Base-by-base conservation (phyloP, 2,888 invertebrate genomes). In the Trissolcus brochymenae region DNA sequence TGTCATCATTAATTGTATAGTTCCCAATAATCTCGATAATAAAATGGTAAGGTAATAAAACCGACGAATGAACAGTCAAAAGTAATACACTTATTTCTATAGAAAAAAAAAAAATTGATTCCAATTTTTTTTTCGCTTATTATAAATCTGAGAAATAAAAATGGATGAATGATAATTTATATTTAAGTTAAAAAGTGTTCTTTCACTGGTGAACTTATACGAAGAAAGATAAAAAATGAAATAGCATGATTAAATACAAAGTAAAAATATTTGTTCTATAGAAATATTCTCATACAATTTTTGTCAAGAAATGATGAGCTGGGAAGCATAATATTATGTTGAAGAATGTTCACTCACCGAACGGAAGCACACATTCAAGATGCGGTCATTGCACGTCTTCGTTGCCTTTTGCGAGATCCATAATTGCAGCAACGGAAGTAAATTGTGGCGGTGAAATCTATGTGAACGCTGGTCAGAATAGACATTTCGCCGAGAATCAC, bases 361-460 rank as follows among this genome's bases (percentile, higher is more conserved):
- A 50, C 62, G 53, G 25, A 41, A 50, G 25, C 53, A 14, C 35
- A 35, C 41, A 21, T 62, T 55, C 14, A 25, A 59, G 25, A 59
- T 53, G 67, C 11, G 53, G 46, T 13, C 59, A 59, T 57, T 67
- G 59, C 59, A 67, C 16, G 68, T 59, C 53, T 59, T 60, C 68
- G 49, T 68, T 53, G 43, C 68, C 19, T 60, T 54, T 54, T 68
- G 11, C 43, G 54, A 54, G 54, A 7, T 19, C 49, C 68, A 46
- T 60, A 46, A 68, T 68, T 60, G 54, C 60, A 54, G 25, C 60
- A n/a, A 25, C n/a, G 16, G 68, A 68, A 68, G 59, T 68, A 68
- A 60, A 68, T 68, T 60, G 60, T 68, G 60, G 68, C 60, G 41
- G 54, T 54, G 54, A 29, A 67, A 67, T 68, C 53, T 68, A 68